Base-by-base conservation (phyloP, 1,140 invertebrate species). In the Drosophila micromelanica region DNA sequence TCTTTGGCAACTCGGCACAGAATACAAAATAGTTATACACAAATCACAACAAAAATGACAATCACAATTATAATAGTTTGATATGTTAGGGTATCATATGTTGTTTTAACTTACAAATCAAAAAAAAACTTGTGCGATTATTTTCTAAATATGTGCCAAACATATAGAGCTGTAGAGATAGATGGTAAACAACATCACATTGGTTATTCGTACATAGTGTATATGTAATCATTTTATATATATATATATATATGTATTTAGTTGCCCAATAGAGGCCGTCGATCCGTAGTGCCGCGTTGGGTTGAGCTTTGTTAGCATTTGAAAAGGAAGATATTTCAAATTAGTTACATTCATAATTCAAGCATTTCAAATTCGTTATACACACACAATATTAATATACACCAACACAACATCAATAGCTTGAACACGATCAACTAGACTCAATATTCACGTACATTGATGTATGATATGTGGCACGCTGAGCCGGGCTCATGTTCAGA, bases 401-500 rank as follows among this genome's bases (percentile, higher is more conserved):
- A 74, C 52, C 59, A 68, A 76, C 42, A 73, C 72, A 78, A 81
- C 84, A 86, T 86, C 75, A 73, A 72, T 67, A 74, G 51, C 48
- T 38, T 60, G 40, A 69, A 27, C 27, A 78, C 45, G 43, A 76
- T 78, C 71, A 91, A 90, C 84, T 91, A 64, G 82, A 89, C 76
- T 90, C 85, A 90, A 90, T 85, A 90, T 90, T 90, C 80, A 90
- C 86, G 80, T 91, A 91, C 90, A 91, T 91, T 65, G 90, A 87
- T 55, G 84, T 91, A 65, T 87, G 79, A 62, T 91, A 90, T 56
- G 78, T 75, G 49, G 78, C 68, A 17, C 90, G 77, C 30, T 91
- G 82, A 20, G 75, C 76, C n/a, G 96, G 95, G 15, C 96, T 95
- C 95, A 98, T 95, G 91, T 98, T 98, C 1, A 98, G 92, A 76